Evolutionary conservation across 2,113 vertebrate genomes (phyloP).

Genomic region (Amblyopsis rosae): DNA sequence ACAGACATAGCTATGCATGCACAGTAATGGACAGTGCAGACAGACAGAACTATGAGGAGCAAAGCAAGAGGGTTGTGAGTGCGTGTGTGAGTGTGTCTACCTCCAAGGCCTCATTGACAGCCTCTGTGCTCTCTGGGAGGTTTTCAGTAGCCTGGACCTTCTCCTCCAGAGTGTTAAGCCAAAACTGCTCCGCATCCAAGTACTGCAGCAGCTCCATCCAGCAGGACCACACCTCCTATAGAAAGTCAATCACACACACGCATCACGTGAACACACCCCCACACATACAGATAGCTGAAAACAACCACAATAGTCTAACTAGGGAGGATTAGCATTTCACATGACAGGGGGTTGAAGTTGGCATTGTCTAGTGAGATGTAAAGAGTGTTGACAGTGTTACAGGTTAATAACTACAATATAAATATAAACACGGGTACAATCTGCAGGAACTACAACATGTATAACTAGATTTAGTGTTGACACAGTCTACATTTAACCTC

Average conservation of each 20-base stretch:
- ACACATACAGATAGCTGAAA: not conserved
- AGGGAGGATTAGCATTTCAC: too few relatives aligned
- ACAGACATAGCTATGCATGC: conserved; percentile 58
- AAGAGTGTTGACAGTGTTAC: too few relatives aligned
- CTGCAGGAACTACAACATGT: too few relatives aligned
- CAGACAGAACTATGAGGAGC: not conserved
- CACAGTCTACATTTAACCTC: too few relatives aligned
- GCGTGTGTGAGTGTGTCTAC: conserved; percentile 62
- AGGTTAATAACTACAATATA: too few relatives aligned
- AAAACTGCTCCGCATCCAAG: conserved; percentile 88
- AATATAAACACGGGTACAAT: too few relatives aligned
- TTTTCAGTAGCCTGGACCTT: conserved; percentile 79
- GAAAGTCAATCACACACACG: not conserved
- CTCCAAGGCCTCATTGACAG: conserved; percentile 86
- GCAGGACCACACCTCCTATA: conserved; percentile 97
- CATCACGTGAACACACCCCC: conserved; percentile 2
- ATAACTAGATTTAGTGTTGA: too few relatives aligned
- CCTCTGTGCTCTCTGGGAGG: conserved; percentile 82
- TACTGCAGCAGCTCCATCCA: conserved; percentile 97
- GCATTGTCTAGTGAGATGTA: too few relatives aligned
- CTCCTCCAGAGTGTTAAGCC: conserved; percentile 88
- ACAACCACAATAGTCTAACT: not conserved
- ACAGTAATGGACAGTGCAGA: not conserved
- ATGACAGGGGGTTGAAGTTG: too few relatives aligned
- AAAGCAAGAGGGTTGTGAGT: conserved; percentile 1